These are phyloP conservation scores for Eciton burchellii DNA, from an alignment of 1,140 invertebrate genomes.

Conservation along the genomic window DNA sequence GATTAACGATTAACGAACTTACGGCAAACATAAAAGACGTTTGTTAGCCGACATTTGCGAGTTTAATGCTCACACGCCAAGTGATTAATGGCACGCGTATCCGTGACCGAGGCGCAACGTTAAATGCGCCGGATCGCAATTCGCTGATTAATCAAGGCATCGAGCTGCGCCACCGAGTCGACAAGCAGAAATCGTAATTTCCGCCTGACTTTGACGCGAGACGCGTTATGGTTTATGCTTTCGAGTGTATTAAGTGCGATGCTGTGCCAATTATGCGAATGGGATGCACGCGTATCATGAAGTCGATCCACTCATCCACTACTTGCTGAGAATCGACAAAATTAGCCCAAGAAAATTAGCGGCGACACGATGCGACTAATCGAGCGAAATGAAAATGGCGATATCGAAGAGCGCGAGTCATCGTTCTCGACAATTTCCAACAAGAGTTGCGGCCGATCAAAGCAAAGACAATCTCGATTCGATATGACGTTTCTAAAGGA, in stretches of 20 bases:
- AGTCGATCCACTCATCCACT: constrained; percentile 22
- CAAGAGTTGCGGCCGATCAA: too few relatives aligned
- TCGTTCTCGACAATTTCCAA: constrained; percentile 27
- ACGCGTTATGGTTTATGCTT: constrained; percentile 14
- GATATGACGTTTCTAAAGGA: too few relatives aligned
- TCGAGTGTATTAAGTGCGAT: constrained; percentile 46
- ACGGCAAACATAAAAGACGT: constrained; percentile 15
- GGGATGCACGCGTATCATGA: neutral
- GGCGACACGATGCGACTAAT: constrained; percentile 26
- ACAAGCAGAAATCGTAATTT: constrained; percentile 49
- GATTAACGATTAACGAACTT: constrained; percentile 14
- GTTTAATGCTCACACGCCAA: neutral
- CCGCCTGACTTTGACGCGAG: constrained; percentile 51
- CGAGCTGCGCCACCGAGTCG: neutral
- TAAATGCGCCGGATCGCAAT: constrained; percentile 24
- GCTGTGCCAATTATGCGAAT: constrained; percentile 28
- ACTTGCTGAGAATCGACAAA: neutral
- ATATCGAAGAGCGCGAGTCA: constrained; percentile 23
- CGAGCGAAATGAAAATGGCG: constrained; percentile 3
- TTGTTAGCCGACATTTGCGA: constrained; percentile 13
- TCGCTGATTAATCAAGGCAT: constrained; percentile 37
- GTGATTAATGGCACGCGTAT: constrained; percentile 37
- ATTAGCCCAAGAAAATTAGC: constrained; percentile 44
- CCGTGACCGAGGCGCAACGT: neutral
- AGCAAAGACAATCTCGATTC: too few relatives aligned